Conservation (phyloP, 2,888 invertebrate species). For the Embidobia sp. region DNA sequence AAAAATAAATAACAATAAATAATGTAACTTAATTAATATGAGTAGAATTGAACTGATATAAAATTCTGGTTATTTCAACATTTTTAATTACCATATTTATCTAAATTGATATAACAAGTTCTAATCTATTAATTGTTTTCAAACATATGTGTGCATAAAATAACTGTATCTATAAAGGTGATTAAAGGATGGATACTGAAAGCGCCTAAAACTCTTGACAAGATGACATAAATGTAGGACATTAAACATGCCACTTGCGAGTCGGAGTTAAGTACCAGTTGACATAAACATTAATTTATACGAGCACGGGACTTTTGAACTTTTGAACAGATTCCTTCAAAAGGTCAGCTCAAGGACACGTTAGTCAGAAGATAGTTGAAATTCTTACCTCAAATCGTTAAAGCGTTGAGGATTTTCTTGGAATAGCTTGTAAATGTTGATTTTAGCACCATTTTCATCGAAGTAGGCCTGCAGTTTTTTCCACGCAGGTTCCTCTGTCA, state of each 20-base stretch:
- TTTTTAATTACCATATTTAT: too few species aligned
- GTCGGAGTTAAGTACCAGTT: background rate
- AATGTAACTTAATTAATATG: too few species aligned
- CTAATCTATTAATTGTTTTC: too few species aligned
- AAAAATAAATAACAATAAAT: too few species aligned
- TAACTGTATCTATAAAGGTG: too few species aligned
- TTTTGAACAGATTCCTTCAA: conserved; percentile 52
- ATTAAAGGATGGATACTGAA: too few species aligned
- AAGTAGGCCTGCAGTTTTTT: conserved; percentile 89
- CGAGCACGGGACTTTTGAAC: conserved; percentile 21
- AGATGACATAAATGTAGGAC: conserved; percentile 3
- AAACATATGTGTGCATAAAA: too few species aligned
- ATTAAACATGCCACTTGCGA: conserved; percentile 8
- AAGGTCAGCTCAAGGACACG: conserved; percentile 77
- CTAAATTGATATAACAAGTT: too few species aligned
- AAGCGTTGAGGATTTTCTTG: conserved; percentile 91
- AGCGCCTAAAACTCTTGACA: conserved; percentile 4
- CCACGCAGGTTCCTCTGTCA: conserved; percentile 87
- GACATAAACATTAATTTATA: conserved; percentile 5
- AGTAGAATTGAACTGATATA: too few species aligned
- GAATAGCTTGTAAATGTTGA: conserved; percentile 93
- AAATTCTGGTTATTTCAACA: too few species aligned
- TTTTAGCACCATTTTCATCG: conserved; percentile 86
- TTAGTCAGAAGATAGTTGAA: conserved; percentile 58
- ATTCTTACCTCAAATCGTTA: conserved; percentile 90